phyloP scores from a whole-genome alignment of 1,140 invertebrate species.

The Pseudomyrmex pallidus region DNA sequence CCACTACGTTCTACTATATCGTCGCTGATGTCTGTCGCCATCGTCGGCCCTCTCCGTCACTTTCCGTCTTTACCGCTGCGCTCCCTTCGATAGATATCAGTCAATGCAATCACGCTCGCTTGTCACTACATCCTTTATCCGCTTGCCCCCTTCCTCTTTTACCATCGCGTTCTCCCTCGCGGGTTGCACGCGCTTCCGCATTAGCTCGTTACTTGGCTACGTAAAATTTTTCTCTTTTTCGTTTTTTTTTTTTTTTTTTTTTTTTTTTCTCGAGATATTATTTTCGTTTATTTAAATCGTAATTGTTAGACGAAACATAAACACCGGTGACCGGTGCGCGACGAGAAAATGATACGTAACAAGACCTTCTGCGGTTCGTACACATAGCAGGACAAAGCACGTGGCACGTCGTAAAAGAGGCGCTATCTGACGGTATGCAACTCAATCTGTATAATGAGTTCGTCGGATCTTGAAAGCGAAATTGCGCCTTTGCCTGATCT shows the following conservation, averaged over 20 bases:
- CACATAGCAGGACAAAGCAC: neutral
- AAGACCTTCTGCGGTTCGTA: too few species aligned
- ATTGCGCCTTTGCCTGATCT: conserved; percentile 1
- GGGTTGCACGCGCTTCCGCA: conserved; percentile 14
- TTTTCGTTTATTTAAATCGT: neutral
- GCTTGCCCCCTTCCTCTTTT: neutral
- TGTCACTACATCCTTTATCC: conserved; percentile 23
- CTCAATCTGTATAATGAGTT: neutral
- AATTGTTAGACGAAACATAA: neutral
- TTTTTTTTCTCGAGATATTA: neutral
- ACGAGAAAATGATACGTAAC: too few species aligned
- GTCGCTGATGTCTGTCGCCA: neutral
- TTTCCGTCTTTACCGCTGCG: neutral
- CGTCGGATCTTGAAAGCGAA: neutral
- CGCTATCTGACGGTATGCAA: conserved; percentile 26
- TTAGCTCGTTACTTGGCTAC: neutral
- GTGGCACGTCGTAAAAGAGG: neutral
- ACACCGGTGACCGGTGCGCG: too few species aligned
- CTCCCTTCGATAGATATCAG: too few species aligned
- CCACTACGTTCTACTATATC: neutral
- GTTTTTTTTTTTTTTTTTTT: neutral
- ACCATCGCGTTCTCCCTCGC: conserved; percentile 15
- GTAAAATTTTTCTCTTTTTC: neutral
- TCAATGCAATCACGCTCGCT: neutral
- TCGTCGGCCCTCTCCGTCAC: neutral